Percentiles rank a stretch among this genome's conserved stretches.
Conservation (phyloP, 2,113 vertebrate species). For the Psammodynastes pulverulentus region DNA sequence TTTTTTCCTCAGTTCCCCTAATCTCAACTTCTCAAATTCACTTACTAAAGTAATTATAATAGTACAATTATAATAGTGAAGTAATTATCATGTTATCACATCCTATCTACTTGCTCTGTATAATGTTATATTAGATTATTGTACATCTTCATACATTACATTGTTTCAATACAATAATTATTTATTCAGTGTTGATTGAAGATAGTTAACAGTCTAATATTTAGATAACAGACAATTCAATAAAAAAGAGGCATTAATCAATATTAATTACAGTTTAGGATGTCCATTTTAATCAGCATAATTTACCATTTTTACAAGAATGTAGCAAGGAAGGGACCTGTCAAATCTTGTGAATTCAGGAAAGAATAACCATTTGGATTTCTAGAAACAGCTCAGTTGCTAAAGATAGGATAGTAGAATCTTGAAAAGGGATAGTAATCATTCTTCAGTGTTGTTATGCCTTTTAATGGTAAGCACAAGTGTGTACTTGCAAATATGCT, state of each 20-base stretch:
- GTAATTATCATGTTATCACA: neutral
- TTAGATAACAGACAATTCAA: neutral
- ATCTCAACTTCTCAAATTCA: neutral
- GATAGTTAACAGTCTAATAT: neutral
- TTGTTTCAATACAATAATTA: neutral
- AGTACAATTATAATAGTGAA: neutral
- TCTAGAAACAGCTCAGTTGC: neutral
- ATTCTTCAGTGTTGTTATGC: neutral
- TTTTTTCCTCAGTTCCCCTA: neutral
- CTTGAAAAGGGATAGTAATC: neutral
- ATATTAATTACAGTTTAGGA: neutral
- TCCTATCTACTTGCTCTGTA: neutral
- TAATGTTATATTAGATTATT: neutral
- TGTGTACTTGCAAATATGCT: constrained; percentile 17
- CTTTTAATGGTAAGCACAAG: neutral
- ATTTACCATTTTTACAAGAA: neutral
- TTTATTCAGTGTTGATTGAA: neutral
- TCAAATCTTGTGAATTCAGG: neutral
- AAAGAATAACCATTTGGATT: neutral
- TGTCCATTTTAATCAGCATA: neutral
- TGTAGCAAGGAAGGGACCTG: neutral
- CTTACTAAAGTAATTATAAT: neutral
- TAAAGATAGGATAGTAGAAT: neutral
- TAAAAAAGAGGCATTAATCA: neutral
- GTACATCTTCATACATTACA: neutral